phyloP scores from a whole-genome alignment of 2,113 vertebrate species.

The Ammodytes dubius region DNA sequence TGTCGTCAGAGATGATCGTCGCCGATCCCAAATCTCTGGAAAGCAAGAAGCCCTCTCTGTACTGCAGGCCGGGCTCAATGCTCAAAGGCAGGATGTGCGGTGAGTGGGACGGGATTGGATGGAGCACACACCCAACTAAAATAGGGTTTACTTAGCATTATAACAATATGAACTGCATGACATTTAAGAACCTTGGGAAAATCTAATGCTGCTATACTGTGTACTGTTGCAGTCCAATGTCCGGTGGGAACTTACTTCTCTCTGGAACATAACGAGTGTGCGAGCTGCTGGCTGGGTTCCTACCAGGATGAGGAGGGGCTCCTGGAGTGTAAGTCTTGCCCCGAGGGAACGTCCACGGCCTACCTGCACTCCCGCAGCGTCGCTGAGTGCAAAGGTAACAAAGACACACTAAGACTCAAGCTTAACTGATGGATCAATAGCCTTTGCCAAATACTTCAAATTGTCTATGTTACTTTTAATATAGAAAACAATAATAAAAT shows the following conservation, averaged over 20 bases:
- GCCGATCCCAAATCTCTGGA: conserved; percentile 95
- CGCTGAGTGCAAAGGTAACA: conserved; percentile 92
- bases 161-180: background rate
- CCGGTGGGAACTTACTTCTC: conserved; percentile 96
- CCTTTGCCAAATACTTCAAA: background rate
- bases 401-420: background rate
- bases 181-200: background rate
- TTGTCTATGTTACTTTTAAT: background rate
- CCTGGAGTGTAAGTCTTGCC: conserved; percentile 93
- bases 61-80: conserved; percentile 94
- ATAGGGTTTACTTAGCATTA: background rate
- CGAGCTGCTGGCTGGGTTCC: conserved; percentile 94
- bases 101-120: conserved; percentile 78
- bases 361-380: conserved; percentile 94
- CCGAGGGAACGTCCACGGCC: conserved; percentile 90
- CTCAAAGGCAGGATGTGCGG: conserved; percentile 96
- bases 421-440: background rate
- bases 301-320: conserved; percentile 97
- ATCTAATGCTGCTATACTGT: background rate
- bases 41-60: conserved; percentile 90
- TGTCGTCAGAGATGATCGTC: conserved; percentile 92
- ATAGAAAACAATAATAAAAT: background rate
- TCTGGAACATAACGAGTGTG: conserved; percentile 90
- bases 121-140: background rate
- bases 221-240: conserved; percentile 89